Conservation (phyloP, 2,888 invertebrate species). For the Anaspis maculata region DNA sequence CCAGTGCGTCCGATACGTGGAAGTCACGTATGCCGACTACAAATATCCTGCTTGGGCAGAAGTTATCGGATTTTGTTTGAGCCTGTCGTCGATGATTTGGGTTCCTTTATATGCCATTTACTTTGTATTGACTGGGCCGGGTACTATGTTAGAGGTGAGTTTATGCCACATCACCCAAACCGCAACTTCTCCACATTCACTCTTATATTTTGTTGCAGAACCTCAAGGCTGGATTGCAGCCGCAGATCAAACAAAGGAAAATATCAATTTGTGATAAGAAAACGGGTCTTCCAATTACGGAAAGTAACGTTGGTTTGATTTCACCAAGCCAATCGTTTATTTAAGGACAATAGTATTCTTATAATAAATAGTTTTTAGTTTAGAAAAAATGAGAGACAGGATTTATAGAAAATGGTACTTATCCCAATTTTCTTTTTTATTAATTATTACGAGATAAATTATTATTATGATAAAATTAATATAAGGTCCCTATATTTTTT, state of each 20-base stretch:
- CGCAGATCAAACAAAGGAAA: constrained; percentile 43
- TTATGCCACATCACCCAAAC: background rate
- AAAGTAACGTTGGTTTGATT: constrained; percentile 42
- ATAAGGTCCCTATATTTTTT: too few species aligned
- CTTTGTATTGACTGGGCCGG: constrained; percentile 47
- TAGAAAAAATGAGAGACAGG: too few species aligned
- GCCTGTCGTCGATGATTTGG: constrained; percentile 58
- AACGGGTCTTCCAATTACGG: constrained; percentile 44
- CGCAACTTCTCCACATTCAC: background rate
- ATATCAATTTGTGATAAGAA: constrained; percentile 43
- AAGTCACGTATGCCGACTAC: constrained; percentile 50
- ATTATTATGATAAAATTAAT: too few species aligned
- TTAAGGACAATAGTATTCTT: too few species aligned
- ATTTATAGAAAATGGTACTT: too few species aligned
- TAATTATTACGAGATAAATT: too few species aligned
- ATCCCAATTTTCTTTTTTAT: too few species aligned
- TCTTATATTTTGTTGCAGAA: constrained; percentile 37
- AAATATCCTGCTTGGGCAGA: constrained; percentile 56
- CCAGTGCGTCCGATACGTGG: constrained; percentile 51
- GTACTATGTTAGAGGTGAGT: constrained; percentile 47
- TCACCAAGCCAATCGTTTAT: constrained; percentile 20
- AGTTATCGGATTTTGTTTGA: constrained; percentile 50
- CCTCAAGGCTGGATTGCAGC: constrained; percentile 42
- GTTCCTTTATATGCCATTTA: constrained; percentile 55
- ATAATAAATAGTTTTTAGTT: too few species aligned